Evolutionary conservation across 2,888 invertebrate genomes (phyloP).

Genomic region (Apodemia zela): DNA sequence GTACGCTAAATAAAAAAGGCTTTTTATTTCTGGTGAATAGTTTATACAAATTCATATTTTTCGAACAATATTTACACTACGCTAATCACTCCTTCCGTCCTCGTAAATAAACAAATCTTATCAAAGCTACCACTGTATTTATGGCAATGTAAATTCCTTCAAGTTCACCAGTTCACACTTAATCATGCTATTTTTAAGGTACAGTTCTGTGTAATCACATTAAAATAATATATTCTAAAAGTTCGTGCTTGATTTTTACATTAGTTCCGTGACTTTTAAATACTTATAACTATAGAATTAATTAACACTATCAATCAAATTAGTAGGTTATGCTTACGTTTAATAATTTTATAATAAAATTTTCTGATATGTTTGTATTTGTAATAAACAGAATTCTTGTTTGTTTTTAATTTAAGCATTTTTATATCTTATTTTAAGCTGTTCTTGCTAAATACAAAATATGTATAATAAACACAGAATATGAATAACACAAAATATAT

Average conservation of each 20-base stretch:
- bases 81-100: background rate
- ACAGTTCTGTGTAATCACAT: background rate
- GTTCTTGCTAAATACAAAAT: too few species aligned
- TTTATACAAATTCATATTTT: too few species aligned
- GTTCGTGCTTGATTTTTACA: background rate
- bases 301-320: constrained; percentile 6
- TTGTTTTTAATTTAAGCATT: too few species aligned
- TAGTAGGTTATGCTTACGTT: background rate
- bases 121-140: background rate
- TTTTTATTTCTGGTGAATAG: too few species aligned
- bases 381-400: too few species aligned
- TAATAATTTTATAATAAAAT: too few species aligned
- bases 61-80: background rate
- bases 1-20: too few species aligned
- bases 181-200: background rate
- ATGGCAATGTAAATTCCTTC: background rate
- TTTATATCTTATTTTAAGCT: too few species aligned
- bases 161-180: constrained; percentile 1
- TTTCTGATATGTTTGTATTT: too few species aligned
- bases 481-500: too few species aligned
- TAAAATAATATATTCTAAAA: constrained; percentile 4
- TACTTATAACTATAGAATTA: background rate
- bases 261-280: background rate
- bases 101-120: background rate
- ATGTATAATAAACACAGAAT: too few species aligned